These are phyloP conservation scores for Deilephila elpenor DNA, from an alignment of 2,888 invertebrate species.

Conservation along the genomic window DNA sequence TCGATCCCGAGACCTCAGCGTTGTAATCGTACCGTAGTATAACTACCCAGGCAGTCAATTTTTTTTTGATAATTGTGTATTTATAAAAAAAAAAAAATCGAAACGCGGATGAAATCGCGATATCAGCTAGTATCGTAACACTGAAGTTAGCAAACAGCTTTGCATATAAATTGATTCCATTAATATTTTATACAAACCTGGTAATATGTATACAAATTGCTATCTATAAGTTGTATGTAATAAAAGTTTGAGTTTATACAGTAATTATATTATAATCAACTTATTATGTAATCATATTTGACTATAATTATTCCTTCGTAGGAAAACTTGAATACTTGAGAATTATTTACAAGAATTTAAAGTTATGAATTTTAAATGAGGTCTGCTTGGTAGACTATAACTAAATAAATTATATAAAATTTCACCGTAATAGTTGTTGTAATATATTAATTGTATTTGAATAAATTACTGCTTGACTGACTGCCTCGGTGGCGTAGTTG, in stretches of 20 bases:
- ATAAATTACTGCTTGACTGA: no score
- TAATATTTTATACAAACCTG: constrained; percentile 17
- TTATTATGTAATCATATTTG: background rate
- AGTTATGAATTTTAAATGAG: no score
- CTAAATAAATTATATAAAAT: no score
- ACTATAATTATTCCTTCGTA: no score
- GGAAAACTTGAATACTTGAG: no score
- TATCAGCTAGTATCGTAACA: constrained; percentile 29
- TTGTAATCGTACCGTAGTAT: no score
- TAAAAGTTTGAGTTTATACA: background rate
- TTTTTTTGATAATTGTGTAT: background rate
- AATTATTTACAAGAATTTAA: no score
- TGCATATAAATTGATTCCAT: constrained; percentile 20
- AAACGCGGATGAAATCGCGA: background rate
- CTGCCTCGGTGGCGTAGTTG: no score
- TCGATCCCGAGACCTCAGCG: no score
- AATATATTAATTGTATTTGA: no score
- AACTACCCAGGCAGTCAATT: background rate
- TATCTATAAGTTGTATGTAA: background rate
- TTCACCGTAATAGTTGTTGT: no score
- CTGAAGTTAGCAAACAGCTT: constrained; percentile 37
- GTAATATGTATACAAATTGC: constrained; percentile 12
- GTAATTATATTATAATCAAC: background rate
- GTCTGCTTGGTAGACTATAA: no score
- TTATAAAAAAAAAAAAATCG: background rate